Percentiles rank a stretch among this genome's conserved stretches.
Evolutionary conservation across 2,888 invertebrate species (phyloP).

Genomic region (Sinohyriopsis cumingii): DNA sequence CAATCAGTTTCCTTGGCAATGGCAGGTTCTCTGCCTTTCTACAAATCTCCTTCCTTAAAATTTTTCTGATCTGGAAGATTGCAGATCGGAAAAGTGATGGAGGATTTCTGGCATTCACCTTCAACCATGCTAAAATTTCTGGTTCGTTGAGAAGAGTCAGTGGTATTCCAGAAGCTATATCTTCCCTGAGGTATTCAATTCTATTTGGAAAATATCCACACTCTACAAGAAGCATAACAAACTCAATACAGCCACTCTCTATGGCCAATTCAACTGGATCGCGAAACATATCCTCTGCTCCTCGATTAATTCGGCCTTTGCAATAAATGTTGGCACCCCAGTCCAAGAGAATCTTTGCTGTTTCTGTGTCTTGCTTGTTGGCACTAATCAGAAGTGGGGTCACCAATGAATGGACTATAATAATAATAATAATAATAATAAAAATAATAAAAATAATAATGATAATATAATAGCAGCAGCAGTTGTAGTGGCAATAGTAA

Average conservation of each 20-base stretch:
- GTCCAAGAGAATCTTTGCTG: constrained; percentile 41
- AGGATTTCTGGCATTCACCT: too few species aligned
- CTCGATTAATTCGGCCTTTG: constrained; percentile 41
- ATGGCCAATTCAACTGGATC: too few species aligned
- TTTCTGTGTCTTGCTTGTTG: constrained; percentile 38
- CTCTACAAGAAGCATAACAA: too few species aligned
- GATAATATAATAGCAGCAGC: too few species aligned
- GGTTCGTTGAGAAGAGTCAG: too few species aligned
- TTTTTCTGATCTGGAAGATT: constrained; percentile 12
- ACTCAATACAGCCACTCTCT: too few species aligned
- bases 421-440: background rate
- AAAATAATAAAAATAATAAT: too few species aligned
- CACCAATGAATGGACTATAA: constrained; percentile 51
- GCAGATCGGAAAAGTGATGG: background rate
- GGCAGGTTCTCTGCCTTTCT: constrained; percentile 19
- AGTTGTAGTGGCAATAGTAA: too few species aligned
- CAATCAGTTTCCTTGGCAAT: constrained; percentile 25
- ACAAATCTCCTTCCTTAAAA: constrained; percentile 9
- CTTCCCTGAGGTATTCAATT: too few species aligned
- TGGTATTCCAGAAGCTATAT: too few species aligned
- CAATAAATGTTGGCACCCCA: constrained; percentile 46
- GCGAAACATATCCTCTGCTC: background rate
- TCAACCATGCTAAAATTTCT: too few species aligned
- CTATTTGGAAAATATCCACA: too few species aligned
- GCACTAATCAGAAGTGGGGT: constrained; percentile 51